Evolutionary conservation across 1,140 invertebrate genomes (phyloP).

Genomic region (Cataglyphis hispanica): DNA sequence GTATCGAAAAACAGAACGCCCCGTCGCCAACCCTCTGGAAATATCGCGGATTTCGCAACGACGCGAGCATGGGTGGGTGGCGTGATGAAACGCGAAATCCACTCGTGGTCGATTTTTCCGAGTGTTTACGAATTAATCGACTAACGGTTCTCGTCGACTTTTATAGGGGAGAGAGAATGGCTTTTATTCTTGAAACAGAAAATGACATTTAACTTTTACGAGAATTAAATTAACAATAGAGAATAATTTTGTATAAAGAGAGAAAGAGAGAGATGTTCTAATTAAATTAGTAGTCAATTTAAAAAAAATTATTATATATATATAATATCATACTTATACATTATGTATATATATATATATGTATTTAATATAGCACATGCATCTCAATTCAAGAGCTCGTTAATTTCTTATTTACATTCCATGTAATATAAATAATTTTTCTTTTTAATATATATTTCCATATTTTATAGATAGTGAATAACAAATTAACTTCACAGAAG

Average conservation of each 20-base stretch:
- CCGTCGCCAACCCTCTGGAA: conserved; percentile 44
- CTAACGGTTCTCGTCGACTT: conserved; percentile 23
- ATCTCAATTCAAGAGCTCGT: too few species aligned
- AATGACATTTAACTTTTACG: conserved; percentile 28
- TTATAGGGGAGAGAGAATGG: background rate
- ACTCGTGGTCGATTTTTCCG: conserved; percentile 30
- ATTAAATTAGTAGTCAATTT: conserved; percentile 49
- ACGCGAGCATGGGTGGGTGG: conserved; percentile 15
- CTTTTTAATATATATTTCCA: too few species aligned
- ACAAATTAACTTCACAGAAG: background rate
- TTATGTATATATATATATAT: too few species aligned
- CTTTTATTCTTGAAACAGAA: conserved; percentile 4
- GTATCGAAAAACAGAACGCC: conserved; percentile 67
- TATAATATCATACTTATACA: too few species aligned
- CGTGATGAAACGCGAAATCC: conserved; percentile 53
- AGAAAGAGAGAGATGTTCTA: background rate
- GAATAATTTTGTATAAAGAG: background rate
- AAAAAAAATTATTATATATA: too few species aligned
- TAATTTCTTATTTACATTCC: too few species aligned
- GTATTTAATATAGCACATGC: too few species aligned
- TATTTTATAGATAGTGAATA: background rate
- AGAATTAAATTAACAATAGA: conserved; percentile 32
- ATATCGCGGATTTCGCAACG: conserved; percentile 51
- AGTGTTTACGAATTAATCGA: conserved; percentile 57
- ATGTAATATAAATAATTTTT: too few species aligned